Evolutionary conservation across 2,888 invertebrate genomes (phyloP).

Genomic region (Chromoteleia sp.): DNA sequence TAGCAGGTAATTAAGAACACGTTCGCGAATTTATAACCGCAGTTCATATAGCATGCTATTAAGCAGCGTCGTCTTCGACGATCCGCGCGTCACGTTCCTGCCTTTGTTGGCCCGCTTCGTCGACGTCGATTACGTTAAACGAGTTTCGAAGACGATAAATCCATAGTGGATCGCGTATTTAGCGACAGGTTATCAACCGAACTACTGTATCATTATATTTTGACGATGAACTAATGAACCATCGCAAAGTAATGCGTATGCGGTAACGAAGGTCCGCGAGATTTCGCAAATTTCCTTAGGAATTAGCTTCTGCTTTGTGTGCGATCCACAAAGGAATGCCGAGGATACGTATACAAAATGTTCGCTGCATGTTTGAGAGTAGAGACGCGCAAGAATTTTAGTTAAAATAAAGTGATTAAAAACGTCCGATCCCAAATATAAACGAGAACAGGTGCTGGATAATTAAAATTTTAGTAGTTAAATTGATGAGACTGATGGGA

Average conservation of each 20-base stretch:
- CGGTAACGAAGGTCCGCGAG: neutral
- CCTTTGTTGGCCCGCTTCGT: conserved; percentile 38
- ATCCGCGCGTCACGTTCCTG: conserved; percentile 43
- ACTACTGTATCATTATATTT: conserved; percentile 52
- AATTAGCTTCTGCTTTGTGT: conserved; percentile 12
- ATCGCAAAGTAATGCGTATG: conserved; percentile 17
- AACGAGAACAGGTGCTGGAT: conserved; percentile 28
- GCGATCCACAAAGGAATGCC: conserved; percentile 4
- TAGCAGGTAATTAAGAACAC: conserved; percentile 75
- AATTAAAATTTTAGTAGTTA: conserved; percentile 21
- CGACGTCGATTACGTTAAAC: conserved; percentile 63
- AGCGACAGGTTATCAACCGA: conserved; percentile 47
- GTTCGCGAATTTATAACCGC: conserved; percentile 73
- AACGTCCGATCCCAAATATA: neutral
- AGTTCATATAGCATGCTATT: conserved; percentile 50
- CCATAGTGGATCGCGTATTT: conserved; percentile 31
- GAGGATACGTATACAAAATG: neutral
- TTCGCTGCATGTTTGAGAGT: too few relatives aligned
- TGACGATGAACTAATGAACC: conserved; percentile 52
- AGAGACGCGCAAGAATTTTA: too few relatives aligned
- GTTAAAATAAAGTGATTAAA: too few relatives aligned
- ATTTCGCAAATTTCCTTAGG: neutral
- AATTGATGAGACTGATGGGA: neutral
- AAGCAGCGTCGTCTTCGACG: conserved; percentile 42
- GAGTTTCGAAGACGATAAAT: conserved; percentile 59